Base-by-base conservation (phyloP, 2,888 invertebrate genomes). In the Anarsia innoxiella region DNA sequence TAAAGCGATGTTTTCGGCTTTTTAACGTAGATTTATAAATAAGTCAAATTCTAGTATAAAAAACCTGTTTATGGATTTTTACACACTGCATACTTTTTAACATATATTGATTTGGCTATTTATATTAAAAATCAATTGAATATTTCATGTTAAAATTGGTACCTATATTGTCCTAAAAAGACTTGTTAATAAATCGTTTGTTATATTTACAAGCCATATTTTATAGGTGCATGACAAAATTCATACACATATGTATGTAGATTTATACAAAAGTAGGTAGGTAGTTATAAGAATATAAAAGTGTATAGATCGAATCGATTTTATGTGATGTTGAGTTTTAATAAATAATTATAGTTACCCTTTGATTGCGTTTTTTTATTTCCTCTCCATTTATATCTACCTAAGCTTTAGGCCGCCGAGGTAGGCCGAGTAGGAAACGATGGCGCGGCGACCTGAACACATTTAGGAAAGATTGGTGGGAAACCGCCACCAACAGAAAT, bases 291-390 rank as follows among this genome's bases (percentile, higher is more conserved):
- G 46, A 46, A 39, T 28, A 54, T 49, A 45, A 58, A 53, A 54
- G 53, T 48, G 51, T 56, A 44, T 45, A 48, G 46, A 55, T 54
- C 45, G 51, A 56, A 44, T 45, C 45, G 48, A 50, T 54, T 60
- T 46, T 56, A 68, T 61, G 73, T 67, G 70, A 79, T 79, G 79
- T 79, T 79, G 75, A 77, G 48, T 74, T 74, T 73, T 59, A 75
- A 65, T 75, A 77, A 74, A 77, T 72, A 68, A 68, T 54, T 59
- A 58, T 74, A 78, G 77, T 76, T 78, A 78, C 73, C 71, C 55
- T 16, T 13, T n/a, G n/a, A 15, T 31, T 29, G 45, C 45, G 54
- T 54, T 41, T 10, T 47, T 44, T 40, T 33, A 28, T 32, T 36
- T 37, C 6, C 19, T n/a, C 19, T 5, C 19, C 3, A 8, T 19